Conservation (phyloP, 2,888 invertebrate genomes). For the Stenotaenia linearis region DNA sequence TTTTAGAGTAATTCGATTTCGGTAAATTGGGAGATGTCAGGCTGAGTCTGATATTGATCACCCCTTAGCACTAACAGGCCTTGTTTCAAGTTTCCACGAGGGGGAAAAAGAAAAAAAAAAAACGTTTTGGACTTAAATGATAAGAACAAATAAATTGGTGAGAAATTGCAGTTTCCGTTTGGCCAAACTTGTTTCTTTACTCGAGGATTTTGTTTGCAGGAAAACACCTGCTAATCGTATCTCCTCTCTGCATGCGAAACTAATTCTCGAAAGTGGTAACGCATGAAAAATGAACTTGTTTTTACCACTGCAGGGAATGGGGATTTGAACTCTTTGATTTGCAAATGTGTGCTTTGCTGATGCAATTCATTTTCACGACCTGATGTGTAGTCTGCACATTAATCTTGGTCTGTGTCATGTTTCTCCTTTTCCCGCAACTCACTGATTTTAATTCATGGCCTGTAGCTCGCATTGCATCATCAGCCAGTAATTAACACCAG, state of each 20-base stretch:
- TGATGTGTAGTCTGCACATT: neutral
- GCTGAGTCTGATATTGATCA: constrained; percentile 2
- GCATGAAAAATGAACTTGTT: constrained; percentile 5
- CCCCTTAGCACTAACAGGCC: constrained; percentile 10
- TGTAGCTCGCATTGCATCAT: neutral
- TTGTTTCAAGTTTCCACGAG: constrained; percentile 11
- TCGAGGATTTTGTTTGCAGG: constrained; percentile 1
- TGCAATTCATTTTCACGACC: neutral
- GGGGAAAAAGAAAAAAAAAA: neutral
- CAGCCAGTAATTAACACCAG: neutral
- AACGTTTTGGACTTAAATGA: neutral
- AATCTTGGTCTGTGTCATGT: neutral
- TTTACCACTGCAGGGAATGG: neutral
- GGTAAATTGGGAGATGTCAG: neutral
- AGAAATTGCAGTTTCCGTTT: constrained; percentile 11
- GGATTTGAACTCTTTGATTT: constrained; percentile 11
- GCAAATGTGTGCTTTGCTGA: constrained; percentile 9
- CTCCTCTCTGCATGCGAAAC: neutral
- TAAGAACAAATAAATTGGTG: constrained; percentile 9
- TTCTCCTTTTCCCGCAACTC: neutral
- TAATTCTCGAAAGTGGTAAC: neutral
- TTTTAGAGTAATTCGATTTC: constrained; percentile 7
- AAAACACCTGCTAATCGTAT: constrained; percentile 7
- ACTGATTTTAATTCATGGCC: constrained; percentile 1
- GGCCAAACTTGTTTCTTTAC: neutral